Percentiles rank a stretch among this genome's conserved stretches.
phyloP scores from a whole-genome alignment of 92 coral and sea anemone genomes.

The Porites lobata region DNA sequence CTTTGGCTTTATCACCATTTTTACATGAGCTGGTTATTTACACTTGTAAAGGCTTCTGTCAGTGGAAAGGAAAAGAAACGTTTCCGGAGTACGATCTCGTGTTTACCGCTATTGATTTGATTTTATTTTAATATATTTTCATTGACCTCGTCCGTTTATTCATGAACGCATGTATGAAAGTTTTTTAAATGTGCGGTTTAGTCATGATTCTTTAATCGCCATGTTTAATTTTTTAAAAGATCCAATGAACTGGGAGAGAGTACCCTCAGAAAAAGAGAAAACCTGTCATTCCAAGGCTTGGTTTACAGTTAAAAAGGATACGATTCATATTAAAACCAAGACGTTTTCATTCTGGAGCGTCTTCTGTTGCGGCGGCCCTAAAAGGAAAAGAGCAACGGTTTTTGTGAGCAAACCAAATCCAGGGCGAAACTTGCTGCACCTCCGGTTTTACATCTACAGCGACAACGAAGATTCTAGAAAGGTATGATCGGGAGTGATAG shows the following conservation, averaged over 20 bases:
- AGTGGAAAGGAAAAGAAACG: too few relatives aligned
- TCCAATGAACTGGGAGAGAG: conserved; percentile 29
- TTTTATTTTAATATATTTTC: too few relatives aligned
- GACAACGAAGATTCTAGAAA: conserved; percentile 42
- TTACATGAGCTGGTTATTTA: too few relatives aligned
- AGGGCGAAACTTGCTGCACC: neutral
- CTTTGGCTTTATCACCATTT: too few relatives aligned
- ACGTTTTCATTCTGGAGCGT: conserved; percentile 47
- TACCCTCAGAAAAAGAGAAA: conserved; percentile 32
- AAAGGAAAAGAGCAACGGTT: conserved; percentile 44
- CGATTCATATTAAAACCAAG: conserved; percentile 42
- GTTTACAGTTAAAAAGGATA: conserved; percentile 33
- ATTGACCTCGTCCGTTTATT: too few relatives aligned
- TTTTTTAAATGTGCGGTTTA: too few relatives aligned
- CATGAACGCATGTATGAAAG: too few relatives aligned
- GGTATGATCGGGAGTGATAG: neutral
- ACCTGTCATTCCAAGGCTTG: conserved; percentile 32
- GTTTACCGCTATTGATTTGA: too few relatives aligned
- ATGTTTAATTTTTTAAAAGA: neutral
- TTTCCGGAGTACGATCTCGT: too few relatives aligned
- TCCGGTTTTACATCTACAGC: conserved; percentile 36
- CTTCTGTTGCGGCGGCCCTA: conserved; percentile 47
- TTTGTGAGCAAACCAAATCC: conserved; percentile 33
- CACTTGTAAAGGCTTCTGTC: too few relatives aligned
- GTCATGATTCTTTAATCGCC: too few relatives aligned